Base-by-base conservation (phyloP, 2,797 vertebrate species). In the Manis javanica region DNA sequence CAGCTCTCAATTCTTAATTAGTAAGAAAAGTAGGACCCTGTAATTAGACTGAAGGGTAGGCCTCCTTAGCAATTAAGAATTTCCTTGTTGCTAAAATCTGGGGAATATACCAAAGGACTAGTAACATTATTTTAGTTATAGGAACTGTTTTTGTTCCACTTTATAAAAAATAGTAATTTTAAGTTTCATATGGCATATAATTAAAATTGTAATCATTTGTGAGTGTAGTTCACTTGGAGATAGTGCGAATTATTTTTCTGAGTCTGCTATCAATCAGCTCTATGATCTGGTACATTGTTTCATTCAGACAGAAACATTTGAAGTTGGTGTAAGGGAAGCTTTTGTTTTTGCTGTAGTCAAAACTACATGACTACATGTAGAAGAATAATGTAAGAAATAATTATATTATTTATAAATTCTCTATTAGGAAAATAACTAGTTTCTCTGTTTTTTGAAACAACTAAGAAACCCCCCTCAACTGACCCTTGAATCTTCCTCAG, bases 81-180 rank as follows among this genome's bases (percentile, higher is more conserved):
- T 55, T 64, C 55, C 64, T 29, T 91, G 10, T 24, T 90, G n/a
- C 1, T 83, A 79, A 95, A 75, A 63, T 66, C 49, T 68, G 37
- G 63, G 1, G 37, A 90, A 64, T 77, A 55, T 61, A 72, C 0
- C 8, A 39, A 53, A 93, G 18, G 24, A 90, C 5, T 37, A 37
- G 23, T 61, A 55, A 13, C 23, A 87, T 61, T 83, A 91, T 82
- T 90, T 95, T 72, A 64, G 51, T 55, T 90, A 91, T 16, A 87
- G 29, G 9, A 90, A 61, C 0, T 57, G 11, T 19, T 91, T 78
- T 85, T 90, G 19, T 63, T 63, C 15, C 10, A 61, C 53, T 11
- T 94, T 93, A 68, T 29, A 34, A 92, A 86, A 78, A 88, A 84
- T 7, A 87, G 11, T 83, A 72, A 74, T 46, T 78, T 87, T 69